These are phyloP conservation scores for Antitype chi DNA, from an alignment of 2,888 invertebrate species.

Conservation along the genomic window DNA sequence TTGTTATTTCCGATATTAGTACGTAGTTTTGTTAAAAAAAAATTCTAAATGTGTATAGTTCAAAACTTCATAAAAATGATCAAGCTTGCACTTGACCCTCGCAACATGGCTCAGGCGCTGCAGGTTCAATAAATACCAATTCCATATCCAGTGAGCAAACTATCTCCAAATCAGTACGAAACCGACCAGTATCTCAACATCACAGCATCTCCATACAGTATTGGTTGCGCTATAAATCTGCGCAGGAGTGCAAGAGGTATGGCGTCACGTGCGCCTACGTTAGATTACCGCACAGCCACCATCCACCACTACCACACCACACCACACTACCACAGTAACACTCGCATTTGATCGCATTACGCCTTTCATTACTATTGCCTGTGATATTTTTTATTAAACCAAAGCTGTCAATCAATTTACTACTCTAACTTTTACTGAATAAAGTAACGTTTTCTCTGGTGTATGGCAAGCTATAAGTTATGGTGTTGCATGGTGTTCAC, in stretches of 20 bases:
- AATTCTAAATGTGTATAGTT: background rate
- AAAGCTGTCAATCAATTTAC: conserved; percentile 4
- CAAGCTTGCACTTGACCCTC: too few species aligned
- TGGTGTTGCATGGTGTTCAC: conserved; percentile 67
- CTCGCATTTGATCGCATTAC: conserved; percentile 62
- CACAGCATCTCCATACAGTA: conserved; percentile 23
- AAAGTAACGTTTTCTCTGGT: conserved; percentile 36
- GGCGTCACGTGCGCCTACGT: conserved; percentile 35
- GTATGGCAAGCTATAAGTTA: conserved; percentile 50
- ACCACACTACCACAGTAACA: conserved; percentile 30
- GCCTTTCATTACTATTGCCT: conserved; percentile 67
- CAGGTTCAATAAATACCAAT: background rate
- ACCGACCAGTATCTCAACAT: conserved; percentile 30
- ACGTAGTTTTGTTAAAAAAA: too few species aligned
- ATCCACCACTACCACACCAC: conserved; percentile 14
- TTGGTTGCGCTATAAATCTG: conserved; percentile 44
- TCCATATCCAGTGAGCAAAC: background rate
- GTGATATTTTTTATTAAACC: conserved; percentile 48
- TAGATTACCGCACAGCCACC: conserved; percentile 45
- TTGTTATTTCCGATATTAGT: background rate
- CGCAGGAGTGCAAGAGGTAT: conserved; percentile 32
- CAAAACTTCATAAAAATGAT: background rate
- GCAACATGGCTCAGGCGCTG: background rate
- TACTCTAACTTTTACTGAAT: conserved; percentile 10
- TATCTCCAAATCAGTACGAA: background rate